A percentile compares a stretch with the other conserved stretches of the same genome.
phyloP scores from a whole-genome alignment of 37 sponge, comb jelly and placozoan species.

The Hexactinellida sp. region DNA sequence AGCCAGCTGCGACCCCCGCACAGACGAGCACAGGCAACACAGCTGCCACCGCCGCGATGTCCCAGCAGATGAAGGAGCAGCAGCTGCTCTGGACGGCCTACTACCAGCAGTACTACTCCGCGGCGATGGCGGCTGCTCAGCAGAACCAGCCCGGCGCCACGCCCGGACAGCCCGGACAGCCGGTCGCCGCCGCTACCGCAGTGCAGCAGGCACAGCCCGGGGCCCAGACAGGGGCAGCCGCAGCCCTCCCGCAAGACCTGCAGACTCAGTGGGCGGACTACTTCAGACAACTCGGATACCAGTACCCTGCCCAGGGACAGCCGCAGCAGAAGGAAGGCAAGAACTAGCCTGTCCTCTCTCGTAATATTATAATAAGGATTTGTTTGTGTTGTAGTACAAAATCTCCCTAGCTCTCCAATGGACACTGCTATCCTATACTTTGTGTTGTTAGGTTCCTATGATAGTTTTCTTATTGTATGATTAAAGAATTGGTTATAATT shows the following conservation, averaged over 20 bases:
- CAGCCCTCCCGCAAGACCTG: conserved; percentile 23
- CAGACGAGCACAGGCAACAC: neutral
- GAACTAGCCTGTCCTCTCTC: neutral
- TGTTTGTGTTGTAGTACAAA: neutral
- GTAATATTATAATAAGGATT: no score
- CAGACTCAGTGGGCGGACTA: conserved; percentile 91
- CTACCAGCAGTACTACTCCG: conserved; percentile 60
- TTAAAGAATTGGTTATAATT: neutral
- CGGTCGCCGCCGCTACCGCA: neutral
- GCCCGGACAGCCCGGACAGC: neutral
- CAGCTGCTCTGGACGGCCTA: conserved; percentile 59
- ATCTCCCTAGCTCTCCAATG: neutral
- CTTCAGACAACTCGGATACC: conserved; percentile 56
- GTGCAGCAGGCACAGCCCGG: neutral
- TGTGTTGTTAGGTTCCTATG: neutral
- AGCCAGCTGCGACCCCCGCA: neutral
- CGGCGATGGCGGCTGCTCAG: conserved; percentile 29
- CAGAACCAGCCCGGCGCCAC: neutral
- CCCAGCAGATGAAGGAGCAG: conserved; percentile 24
- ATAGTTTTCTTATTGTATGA: neutral
- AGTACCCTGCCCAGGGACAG: conserved; percentile 20
- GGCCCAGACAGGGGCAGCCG: neutral
- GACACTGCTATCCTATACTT: neutral
- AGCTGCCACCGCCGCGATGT: neutral
- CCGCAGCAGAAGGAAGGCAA: neutral